Base-by-base conservation (phyloP, 37 sponge, comb jelly and placozoan genomes). In the Chondrilla cf. caribensis region DNA sequence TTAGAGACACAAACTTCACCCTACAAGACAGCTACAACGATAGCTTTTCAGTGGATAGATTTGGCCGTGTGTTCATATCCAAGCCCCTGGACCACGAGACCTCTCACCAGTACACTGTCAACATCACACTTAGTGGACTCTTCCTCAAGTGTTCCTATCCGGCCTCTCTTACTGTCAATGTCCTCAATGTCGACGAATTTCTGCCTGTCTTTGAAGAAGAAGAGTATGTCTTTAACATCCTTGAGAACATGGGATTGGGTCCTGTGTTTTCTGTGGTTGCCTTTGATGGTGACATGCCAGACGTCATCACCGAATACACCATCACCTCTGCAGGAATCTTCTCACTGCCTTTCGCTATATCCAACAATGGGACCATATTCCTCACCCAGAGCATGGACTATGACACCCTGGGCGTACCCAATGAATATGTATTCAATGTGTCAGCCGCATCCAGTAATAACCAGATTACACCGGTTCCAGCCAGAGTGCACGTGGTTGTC, bases 111-210 rank as follows among this genome's bases (percentile, higher is more conserved):
- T 39, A 73, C 25, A 22, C 40, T 38, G 5, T 73, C 38, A 37
- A 73, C 43, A 73, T 73, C 36, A 2, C 41, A 19, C 44, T 73
- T 1, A 73, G 76, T 38, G 36, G 76, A 11, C 11, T 22, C 9
- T n/a, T 24, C 21, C 44, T 73, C 21, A 9, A 37, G 15, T 73
- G 76, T 25, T 9, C 7, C 19, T 40, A 73, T 24, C 79, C 83
- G 42, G 84, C 88, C 40, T 59, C 58, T 33, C 35, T 89, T 2
- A 68, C 68, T 0, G 60, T 89, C 33, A 77, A 64, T 76, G 78
- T 90, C 11, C 42, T 64, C 17, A 79, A 90, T 80, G 65, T 90
- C 36, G 79, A 90, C 60, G 90, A 90, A 40, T 39, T 81, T 37
- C 57, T 9, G 0, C 90, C 90, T 7, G 26, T 38, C 14, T 90